phyloP scores from a whole-genome alignment of 2,888 invertebrate species.

The Anoncus sp. region DNA sequence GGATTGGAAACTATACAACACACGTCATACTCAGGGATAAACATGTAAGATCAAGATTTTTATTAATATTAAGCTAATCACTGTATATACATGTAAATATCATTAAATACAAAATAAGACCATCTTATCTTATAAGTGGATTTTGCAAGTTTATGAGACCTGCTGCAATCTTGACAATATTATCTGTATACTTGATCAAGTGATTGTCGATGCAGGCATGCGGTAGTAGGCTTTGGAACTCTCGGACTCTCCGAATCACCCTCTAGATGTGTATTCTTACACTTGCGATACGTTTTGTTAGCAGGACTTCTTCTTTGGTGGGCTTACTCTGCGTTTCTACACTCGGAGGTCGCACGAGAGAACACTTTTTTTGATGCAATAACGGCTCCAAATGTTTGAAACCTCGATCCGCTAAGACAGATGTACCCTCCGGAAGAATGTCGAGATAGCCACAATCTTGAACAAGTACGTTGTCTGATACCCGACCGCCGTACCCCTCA shows the following conservation, averaged over 20 bases:
- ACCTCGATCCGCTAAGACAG: conserved; percentile 67
- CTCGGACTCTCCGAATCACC: conserved; percentile 66
- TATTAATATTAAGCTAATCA: neutral
- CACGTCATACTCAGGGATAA: too few relatives aligned
- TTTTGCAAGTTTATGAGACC: conserved; percentile 62
- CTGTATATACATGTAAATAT: neutral
- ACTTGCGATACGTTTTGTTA: conserved; percentile 65
- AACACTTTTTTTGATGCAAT: conserved; percentile 50
- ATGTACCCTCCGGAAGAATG: conserved; percentile 44
- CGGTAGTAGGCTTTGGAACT: conserved; percentile 64
- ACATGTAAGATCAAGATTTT: too few relatives aligned
- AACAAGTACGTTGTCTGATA: conserved; percentile 66
- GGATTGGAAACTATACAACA: too few relatives aligned
- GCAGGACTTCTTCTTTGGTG: conserved; percentile 43
- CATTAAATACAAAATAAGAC: conserved; percentile 18
- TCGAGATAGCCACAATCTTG: conserved; percentile 65
- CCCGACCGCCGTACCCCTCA: conserved; percentile 75
- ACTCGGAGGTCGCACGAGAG: conserved; percentile 64
- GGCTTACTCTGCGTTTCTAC: conserved; percentile 51
- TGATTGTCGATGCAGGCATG: conserved; percentile 57
- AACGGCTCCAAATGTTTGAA: conserved; percentile 63
- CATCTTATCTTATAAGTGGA: conserved; percentile 33
- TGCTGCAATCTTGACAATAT: conserved; percentile 60
- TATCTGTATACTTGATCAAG: conserved; percentile 38
- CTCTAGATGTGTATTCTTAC: conserved; percentile 68